Conservation (phyloP, 1,140 invertebrate species). For the Drosophila pseudoobscura region DNA sequence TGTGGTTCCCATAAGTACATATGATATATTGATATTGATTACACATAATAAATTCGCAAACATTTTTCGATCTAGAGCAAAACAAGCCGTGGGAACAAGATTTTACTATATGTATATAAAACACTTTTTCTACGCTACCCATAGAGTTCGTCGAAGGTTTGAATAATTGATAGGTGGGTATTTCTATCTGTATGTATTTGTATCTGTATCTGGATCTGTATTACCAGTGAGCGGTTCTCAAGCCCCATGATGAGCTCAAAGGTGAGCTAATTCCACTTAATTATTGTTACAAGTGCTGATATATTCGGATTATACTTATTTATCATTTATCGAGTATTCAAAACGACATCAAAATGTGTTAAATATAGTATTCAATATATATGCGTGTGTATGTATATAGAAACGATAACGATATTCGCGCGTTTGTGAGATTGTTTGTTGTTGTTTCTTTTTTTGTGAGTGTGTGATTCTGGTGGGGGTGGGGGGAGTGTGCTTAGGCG, state of each 20-base stretch:
- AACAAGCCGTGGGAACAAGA: slow-evolving; percentile 13
- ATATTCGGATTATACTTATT: slow-evolving; percentile 27
- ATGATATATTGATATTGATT: slow-evolving; percentile 22
- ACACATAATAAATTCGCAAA: slow-evolving; percentile 41
- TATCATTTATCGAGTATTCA: slow-evolving; percentile 29
- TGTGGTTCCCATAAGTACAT: slow-evolving; percentile 21
- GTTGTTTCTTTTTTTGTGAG: slow-evolving; percentile 14
- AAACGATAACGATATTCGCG: slow-evolving; percentile 42
- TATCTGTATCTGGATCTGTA: background rate
- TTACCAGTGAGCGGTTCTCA: slow-evolving; percentile 34
- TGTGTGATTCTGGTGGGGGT: slow-evolving; percentile 28
- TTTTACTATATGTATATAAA: slow-evolving; percentile 15
- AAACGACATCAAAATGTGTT: slow-evolving; percentile 51
- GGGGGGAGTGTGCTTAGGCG: slow-evolving; percentile 26
- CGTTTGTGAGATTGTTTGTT: slow-evolving; percentile 19
- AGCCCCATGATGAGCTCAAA: slow-evolving; percentile 31
- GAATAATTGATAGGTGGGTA: slow-evolving; percentile 4
- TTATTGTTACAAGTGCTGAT: slow-evolving; percentile 51
- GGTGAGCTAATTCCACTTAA: slow-evolving; percentile 36
- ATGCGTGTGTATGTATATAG: background rate
- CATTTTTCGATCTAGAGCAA: slow-evolving; percentile 26
- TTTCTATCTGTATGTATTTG: slow-evolving; percentile 2
- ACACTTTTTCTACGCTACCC: too few relatives aligned
- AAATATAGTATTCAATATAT: slow-evolving; percentile 30
- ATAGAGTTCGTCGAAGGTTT: too few relatives aligned